Conservation (phyloP, 2,888 invertebrate genomes). For the Drosophila prostipennis region DNA sequence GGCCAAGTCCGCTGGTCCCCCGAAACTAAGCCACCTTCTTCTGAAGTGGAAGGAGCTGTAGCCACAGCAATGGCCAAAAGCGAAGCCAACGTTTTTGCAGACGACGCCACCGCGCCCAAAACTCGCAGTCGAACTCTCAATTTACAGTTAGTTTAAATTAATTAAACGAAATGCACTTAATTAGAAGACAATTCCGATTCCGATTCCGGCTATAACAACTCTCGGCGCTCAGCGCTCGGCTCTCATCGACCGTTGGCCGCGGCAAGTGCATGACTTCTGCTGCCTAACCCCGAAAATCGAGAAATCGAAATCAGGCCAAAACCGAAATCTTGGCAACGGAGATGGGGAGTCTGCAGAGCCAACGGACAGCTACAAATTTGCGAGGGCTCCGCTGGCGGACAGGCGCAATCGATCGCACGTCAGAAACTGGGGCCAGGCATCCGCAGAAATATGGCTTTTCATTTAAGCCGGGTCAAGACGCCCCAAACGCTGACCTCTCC, state of each 20-base stretch:
- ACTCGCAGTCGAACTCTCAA: slow-evolving; percentile 52
- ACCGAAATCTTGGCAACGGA: slow-evolving; percentile 23
- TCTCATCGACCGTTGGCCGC: slow-evolving; percentile 31
- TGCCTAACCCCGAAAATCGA: slow-evolving; percentile 66
- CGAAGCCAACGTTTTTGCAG: slow-evolving; percentile 19
- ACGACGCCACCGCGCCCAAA: slow-evolving; percentile 72
- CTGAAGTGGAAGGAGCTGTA: not conserved
- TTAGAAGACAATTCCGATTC: slow-evolving; percentile 75
- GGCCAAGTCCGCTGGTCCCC: not conserved
- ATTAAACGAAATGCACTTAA: slow-evolving; percentile 82
- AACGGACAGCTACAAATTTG: slow-evolving; percentile 67
- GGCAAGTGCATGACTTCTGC: slow-evolving; percentile 77
- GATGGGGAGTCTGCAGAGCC: not conserved
- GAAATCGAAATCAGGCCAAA: slow-evolving; percentile 65
- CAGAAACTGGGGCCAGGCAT: slow-evolving; percentile 74
- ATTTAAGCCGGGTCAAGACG: slow-evolving; percentile 78
- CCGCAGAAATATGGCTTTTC: slow-evolving; percentile 76
- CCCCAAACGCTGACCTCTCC: slow-evolving; percentile 67
- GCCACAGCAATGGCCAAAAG: not conserved
- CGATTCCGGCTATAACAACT: slow-evolving; percentile 45
- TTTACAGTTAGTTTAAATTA: slow-evolving; percentile 83
- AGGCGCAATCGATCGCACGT: slow-evolving; percentile 78
- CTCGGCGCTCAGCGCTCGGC: not conserved
- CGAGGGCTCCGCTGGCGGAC: slow-evolving; percentile 61
- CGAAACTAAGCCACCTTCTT: not conserved